These are phyloP conservation scores for Nematopogon swammerdamellus DNA, from an alignment of 2,888 invertebrate genomes.

Conservation along the genomic window DNA sequence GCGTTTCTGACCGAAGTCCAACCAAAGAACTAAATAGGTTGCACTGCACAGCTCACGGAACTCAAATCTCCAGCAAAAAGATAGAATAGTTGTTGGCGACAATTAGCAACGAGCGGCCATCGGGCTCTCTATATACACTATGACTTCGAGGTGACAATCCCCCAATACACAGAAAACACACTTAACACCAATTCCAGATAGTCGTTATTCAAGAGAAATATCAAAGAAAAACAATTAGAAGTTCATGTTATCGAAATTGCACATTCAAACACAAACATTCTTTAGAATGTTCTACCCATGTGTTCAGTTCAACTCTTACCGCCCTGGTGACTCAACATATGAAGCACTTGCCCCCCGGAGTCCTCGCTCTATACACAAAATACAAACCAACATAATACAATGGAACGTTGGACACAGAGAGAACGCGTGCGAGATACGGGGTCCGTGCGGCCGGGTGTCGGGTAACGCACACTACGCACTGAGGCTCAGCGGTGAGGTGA, in stretches of 20 bases:
- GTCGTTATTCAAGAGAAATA: slow-evolving; percentile 55
- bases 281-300: slow-evolving; percentile 53
- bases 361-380: slow-evolving; percentile 86
- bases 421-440: too few relatives aligned
- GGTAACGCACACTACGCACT: slow-evolving; percentile 2
- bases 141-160: slow-evolving; percentile 43
- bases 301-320: slow-evolving; percentile 70
- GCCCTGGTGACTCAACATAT: slow-evolving; percentile 90
- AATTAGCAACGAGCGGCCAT: slow-evolving; percentile 57
- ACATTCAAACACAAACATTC: slow-evolving; percentile 58
- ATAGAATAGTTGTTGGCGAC: slow-evolving; percentile 56
- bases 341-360: slow-evolving; percentile 85
- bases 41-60: slow-evolving; percentile 58
- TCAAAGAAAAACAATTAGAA: slow-evolving; percentile 51
- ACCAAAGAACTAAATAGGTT: slow-evolving; percentile 55
- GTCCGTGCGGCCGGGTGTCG: slow-evolving; percentile 24
- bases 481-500: not conserved
- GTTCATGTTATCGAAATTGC: slow-evolving; percentile 46
- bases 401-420: slow-evolving; percentile 53
- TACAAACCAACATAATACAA: slow-evolving; percentile 57
- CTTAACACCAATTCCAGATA: slow-evolving; percentile 55
- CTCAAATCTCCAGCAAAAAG: slow-evolving; percentile 54
- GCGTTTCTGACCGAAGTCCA: slow-evolving; percentile 44
- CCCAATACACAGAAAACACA: slow-evolving; percentile 57
- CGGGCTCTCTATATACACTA: slow-evolving; percentile 56